These are phyloP conservation scores for Syrista parreyssii DNA, from an alignment of 2,888 invertebrate genomes.

Conservation along the genomic window DNA sequence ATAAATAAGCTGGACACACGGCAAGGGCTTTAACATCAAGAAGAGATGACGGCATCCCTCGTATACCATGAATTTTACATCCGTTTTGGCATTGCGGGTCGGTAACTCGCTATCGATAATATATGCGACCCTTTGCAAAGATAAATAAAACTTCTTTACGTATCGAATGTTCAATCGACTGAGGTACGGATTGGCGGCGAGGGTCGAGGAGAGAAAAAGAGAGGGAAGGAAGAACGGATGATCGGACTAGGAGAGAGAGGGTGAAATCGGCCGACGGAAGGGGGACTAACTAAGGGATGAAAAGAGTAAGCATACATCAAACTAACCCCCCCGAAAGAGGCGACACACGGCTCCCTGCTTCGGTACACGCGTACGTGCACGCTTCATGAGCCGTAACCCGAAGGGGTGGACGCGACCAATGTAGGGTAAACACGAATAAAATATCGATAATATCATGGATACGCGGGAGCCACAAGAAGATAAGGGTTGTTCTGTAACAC, in stretches of 20 bases:
- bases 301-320: slow-evolving; percentile 32
- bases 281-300: slow-evolving; percentile 27
- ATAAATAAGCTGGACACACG: neutral
- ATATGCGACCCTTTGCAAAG: slow-evolving; percentile 39
- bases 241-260: neutral
- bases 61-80: slow-evolving; percentile 39
- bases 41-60: neutral
- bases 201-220: slow-evolving; percentile 1
- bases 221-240: slow-evolving; percentile 7
- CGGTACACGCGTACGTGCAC: slow-evolving; percentile 15
- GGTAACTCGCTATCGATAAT: slow-evolving; percentile 39
- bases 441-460: slow-evolving; percentile 45
- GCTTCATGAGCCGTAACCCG: slow-evolving; percentile 24
- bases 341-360: slow-evolving; percentile 15
- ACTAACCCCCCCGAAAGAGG: slow-evolving; percentile 28
- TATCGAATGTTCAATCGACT: slow-evolving; percentile 23
- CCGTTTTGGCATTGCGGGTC: slow-evolving; percentile 38
- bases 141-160: slow-evolving; percentile 35
- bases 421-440: slow-evolving; percentile 50
- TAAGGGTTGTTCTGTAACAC: slow-evolving; percentile 23
- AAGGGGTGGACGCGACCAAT: slow-evolving; percentile 28
- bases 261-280: neutral
- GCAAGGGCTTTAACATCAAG: neutral
- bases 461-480: slow-evolving; percentile 24
- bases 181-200: neutral